Evolutionary conservation across 2,797 vertebrate genomes (phyloP).

Genomic region (Darevskia mixta): DNA sequence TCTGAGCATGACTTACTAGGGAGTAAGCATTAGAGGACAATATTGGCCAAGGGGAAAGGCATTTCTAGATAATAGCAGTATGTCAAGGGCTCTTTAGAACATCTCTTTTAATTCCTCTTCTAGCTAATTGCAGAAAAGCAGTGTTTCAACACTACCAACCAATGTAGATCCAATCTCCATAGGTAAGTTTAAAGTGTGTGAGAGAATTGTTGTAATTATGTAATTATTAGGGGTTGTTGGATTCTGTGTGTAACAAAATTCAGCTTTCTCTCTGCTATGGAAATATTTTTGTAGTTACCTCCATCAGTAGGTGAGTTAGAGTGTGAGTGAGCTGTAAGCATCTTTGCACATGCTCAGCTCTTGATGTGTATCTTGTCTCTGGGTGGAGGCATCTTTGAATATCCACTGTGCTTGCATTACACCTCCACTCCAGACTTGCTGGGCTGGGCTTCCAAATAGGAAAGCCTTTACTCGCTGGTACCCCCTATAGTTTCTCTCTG

Average conservation of each 20-base stretch:
- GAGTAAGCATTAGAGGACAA: background rate
- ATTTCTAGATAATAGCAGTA: background rate
- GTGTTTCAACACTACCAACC: background rate
- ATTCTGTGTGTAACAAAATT: background rate
- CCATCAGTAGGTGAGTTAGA: background rate
- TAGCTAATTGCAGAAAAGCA: background rate
- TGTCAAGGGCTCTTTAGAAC: background rate
- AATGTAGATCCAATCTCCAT: background rate
- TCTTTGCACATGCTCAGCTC: background rate
- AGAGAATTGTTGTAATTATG: background rate
- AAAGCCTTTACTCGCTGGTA: background rate
- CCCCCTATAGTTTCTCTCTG: background rate
- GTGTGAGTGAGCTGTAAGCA: background rate
- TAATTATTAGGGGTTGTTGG: background rate
- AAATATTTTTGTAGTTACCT: background rate
- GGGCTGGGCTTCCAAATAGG: background rate
- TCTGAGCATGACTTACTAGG: background rate
- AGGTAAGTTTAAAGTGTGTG: background rate
- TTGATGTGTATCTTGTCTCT: background rate
- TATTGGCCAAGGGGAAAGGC: background rate
- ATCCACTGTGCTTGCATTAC: background rate
- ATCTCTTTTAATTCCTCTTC: conserved; percentile 3
- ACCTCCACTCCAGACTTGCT: background rate
- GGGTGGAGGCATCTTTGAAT: background rate
- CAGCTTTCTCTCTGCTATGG: background rate